A percentile compares a stretch with the other conserved stretches of the same genome.
phyloP scores from a whole-genome alignment of 2,888 invertebrate genomes.

The Drosophila tripunctata region DNA sequence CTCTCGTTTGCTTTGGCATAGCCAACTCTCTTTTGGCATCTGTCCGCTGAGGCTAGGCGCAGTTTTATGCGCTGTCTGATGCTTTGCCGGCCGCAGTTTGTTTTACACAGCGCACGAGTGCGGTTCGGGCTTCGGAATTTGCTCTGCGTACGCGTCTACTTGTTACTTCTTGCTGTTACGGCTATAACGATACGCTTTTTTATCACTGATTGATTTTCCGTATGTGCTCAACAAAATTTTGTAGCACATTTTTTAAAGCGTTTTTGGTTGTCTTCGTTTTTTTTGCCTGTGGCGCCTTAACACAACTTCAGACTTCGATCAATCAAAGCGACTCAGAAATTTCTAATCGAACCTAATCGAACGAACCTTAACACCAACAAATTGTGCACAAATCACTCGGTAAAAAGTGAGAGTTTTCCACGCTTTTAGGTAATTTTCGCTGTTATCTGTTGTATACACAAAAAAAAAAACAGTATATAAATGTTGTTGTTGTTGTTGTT shows the following conservation, averaged over 20 bases:
- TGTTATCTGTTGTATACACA: slow-evolving; percentile 37
- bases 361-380: slow-evolving; percentile 38
- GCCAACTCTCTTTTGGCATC: slow-evolving; percentile 44
- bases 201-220: neutral
- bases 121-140: no score
- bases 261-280: no score
- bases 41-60: slow-evolving; percentile 57
- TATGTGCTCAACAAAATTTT: slow-evolving; percentile 37
- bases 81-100: slow-evolving; percentile 79
- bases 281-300: slow-evolving; percentile 25
- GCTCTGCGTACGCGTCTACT: no score
- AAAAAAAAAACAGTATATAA: no score
- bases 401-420: slow-evolving; percentile 80
- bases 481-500: slow-evolving; percentile 38
- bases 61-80: slow-evolving; percentile 78
- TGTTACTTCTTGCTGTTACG: no score
- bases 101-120: slow-evolving; percentile 76
- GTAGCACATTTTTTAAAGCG: slow-evolving; percentile 39
- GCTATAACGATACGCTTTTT: no score
- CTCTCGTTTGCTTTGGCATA: slow-evolving; percentile 20
- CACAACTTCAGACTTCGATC: slow-evolving; percentile 42
- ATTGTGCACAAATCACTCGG: slow-evolving; percentile 53
- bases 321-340: slow-evolving; percentile 59
- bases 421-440: slow-evolving; percentile 55
- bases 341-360: slow-evolving; percentile 31